Evolutionary conservation across 1,140 invertebrate species (phyloP), one percentile per base, ranked within the genome.

Genomic region (Brachionus angularis): DNA sequence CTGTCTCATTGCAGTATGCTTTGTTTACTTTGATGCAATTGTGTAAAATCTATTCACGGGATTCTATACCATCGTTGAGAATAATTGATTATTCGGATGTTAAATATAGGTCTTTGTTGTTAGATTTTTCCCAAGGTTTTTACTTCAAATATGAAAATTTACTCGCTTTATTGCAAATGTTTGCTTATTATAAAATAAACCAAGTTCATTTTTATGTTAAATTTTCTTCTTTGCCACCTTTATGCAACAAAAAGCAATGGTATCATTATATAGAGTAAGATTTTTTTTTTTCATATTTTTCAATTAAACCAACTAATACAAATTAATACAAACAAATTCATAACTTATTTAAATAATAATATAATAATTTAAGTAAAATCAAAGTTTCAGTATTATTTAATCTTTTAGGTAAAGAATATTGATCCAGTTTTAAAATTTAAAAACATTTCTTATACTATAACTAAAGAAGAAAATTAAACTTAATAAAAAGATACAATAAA

Each of bases 131-230:
- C 10, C 62, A 67, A 36, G 62, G 62, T 27, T 67, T 67, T 67
- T 67, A 67, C 44, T 67, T 67, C 18, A 46, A 67, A 34, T 67
- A 67, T 67, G 62, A 67, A 50, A 67, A 67, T 46, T 34, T 67
- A 36, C 16, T 67, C 2, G 62, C 62, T 14, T 14, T 67, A n/a
- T 27, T 67, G 3, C 62, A 67, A 47, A 67, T 67, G 62, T 47
- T 67, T 27, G 47, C 62, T 0, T 67, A 34, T 50, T 67, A 67
- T 50, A 67, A 67, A 67, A 46, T 67, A 33, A 67, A 67, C 7
- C 62, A 67, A 25, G 62, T 67, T 46, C 42, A 67, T 50, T 67
- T 67, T 49, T 67, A 67, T 46, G 62, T 67, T 33, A 67, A 67
- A 50, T 67, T 67, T 67, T 47, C 62, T 5, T 31, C 62, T 25